A percentile compares a stretch with the other conserved stretches of the same genome.
These are phyloP conservation scores for Montifringilla adamsi DNA, from an alignment of 2,113 vertebrate species.

Conservation along the genomic window DNA sequence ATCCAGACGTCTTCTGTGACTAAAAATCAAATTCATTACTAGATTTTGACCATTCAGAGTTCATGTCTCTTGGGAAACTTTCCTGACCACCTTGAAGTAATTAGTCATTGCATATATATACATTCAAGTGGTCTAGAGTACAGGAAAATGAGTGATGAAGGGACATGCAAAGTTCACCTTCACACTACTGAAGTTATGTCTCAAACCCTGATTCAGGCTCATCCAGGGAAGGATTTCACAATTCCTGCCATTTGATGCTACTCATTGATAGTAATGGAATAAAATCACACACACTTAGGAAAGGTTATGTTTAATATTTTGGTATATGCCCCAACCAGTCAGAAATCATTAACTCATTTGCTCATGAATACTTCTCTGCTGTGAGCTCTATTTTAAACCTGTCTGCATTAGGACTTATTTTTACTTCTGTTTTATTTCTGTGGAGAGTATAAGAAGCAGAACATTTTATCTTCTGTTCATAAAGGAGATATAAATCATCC, in stretches of 20 bases:
- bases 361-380: conserved; percentile 37
- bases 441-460: conserved; percentile 24
- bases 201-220: not conserved
- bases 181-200: not conserved
- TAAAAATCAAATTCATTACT: not conserved
- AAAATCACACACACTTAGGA: not conserved
- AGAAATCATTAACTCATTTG: conserved; percentile 45
- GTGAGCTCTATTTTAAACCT: conserved; percentile 53
- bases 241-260: not conserved
- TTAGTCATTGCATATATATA: not conserved
- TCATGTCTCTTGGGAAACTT: not conserved
- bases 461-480: conserved; percentile 48
- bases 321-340: conserved; percentile 3
- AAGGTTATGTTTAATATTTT: conserved; percentile 24
- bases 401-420: conserved; percentile 33
- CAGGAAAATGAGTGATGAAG: not conserved
- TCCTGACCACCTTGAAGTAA: not conserved
- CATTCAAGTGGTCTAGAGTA: not conserved
- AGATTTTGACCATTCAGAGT: not conserved
- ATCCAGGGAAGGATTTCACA: not conserved
- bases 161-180: not conserved
- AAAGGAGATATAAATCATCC: conserved; percentile 57
- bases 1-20: not conserved
- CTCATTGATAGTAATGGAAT: not conserved
- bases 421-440: conserved; percentile 54